Evolutionary conservation across 2,888 invertebrate species (phyloP), one percentile per base, ranked within the genome.

Genomic region (Colostygia pectinataria): DNA sequence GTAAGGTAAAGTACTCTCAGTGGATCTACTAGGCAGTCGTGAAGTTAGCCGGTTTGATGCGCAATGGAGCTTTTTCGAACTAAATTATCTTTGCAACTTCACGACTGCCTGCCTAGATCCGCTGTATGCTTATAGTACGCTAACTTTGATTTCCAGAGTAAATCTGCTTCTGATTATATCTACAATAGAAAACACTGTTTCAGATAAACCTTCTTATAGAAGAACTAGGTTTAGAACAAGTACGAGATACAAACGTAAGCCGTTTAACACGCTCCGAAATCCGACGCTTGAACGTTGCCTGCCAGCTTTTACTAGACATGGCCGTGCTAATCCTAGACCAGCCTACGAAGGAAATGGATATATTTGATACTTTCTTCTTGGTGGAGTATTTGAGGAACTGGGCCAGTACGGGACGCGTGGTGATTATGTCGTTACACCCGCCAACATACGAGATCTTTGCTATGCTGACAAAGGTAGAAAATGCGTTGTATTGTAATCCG

Each of bases 381-480:
- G 95, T 98, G 47, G 98, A 98, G 78, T 98, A 98, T 79, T 86
- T 98, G 59, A 92, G 98, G 58, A 97, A 98, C 77, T 98, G 98
- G 97, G 96, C 96, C 18, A 91, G 93, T 59, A 92, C 92, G 27
- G 93, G 96, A 0, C 91, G 97, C 59, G 95, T 97, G 36, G 97
- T 98, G 8, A 93, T 98, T 32, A 92, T 98, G 87, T 98, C 98
- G 0, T 87, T 98, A 20, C 97, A 98, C 75, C 98, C 98, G 13
- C 97, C 98, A 2, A 98, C 98, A 0, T 97, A 97, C 72, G 98
- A 98, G 83, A 98, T 98, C 62, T 94, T 98, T 57, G 97, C 97
- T 18, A 98, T 98, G 98, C 91, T 97, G 39, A 95, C 96, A 0
- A 93, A 96, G 86, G 90, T 87, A 57, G 43, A 53, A 42, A 53